Base-by-base conservation (phyloP, 2,888 invertebrate species). In the Lasioglossum figueresi region DNA sequence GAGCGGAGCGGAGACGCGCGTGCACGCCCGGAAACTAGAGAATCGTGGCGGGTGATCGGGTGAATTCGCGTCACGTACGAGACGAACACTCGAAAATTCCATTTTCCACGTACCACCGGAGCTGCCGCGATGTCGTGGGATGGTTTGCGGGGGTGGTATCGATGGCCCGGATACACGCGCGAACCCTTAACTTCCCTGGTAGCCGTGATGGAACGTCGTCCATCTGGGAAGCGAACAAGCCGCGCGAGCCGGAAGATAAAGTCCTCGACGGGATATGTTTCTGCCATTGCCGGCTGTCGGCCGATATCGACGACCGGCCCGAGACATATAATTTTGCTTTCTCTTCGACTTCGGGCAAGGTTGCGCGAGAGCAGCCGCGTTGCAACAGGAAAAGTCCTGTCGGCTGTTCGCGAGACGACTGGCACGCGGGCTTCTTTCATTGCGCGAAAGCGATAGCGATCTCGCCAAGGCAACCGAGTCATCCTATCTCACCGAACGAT, bases 51-150 rank as follows among this genome's bases (percentile, higher is more conserved):
- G 70, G 23, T 12, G 68, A 84, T 79, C 74, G 34, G 31, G 14
- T 37, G 72, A 48, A 89, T 87, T 85, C 89, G 66, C 72, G 70
- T 89, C 89, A 89, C 89, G 89, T 87, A 80, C 86, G 34, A 77
- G 80, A 84, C 85, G 87, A 80, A 81, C 80, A 68, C 82, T 88
- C 78, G 88, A 88, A 89, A 89, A 89, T 89, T 89, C 88, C 78
- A 89, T 88, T 86, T 89, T 80, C 86, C 79, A 16, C 81, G 71
- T 84, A 70, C 19, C 37, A 0, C 6, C 66, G 66, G 34, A 16
- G 19, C 66, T 19, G 66, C 66, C 4, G 66, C 66, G 59, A 31
- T 19, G 19, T 10, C 40, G 52, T 4, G 10, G 59, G 37, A 27
- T 23, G 52, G 23, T 23, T 52, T 31, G 6, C 31, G 59, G 31